Conservation (phyloP, 2,888 invertebrate species). For the Drosophila austrosaltans region DNA sequence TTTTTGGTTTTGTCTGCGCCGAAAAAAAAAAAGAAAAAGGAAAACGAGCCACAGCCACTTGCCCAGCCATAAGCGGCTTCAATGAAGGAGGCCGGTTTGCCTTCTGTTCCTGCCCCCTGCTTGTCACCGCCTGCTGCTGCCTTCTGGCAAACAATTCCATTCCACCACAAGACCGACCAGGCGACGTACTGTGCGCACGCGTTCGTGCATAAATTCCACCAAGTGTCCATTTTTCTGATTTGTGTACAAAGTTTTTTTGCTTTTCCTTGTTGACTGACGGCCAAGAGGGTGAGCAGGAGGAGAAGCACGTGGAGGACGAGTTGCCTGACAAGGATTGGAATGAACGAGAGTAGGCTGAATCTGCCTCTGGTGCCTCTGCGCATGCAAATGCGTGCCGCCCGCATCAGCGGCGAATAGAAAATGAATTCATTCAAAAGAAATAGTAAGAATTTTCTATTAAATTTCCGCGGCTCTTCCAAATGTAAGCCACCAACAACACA, state of each 20-base stretch:
- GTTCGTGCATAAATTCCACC: constrained; percentile 78
- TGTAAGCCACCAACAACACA: constrained; percentile 10
- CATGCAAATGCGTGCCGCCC: constrained; percentile 63
- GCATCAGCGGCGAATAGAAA: constrained; percentile 60
- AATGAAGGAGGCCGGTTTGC: constrained; percentile 11
- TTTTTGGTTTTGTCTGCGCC: constrained; percentile 51
- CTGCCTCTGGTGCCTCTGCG: constrained; percentile 31
- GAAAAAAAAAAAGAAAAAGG: constrained; percentile 15
- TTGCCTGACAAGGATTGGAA: constrained; percentile 47
- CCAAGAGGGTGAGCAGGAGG: background rate
- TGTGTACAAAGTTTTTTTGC: constrained; percentile 69
- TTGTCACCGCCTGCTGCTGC: constrained; percentile 15
- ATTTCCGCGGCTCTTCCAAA: constrained; percentile 52
- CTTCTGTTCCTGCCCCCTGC: constrained; percentile 18
- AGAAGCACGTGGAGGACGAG: constrained; percentile 1
- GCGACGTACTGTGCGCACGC: constrained; percentile 71
- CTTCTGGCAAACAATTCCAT: constrained; percentile 61
- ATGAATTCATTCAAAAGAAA: constrained; percentile 76
- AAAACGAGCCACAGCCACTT: constrained; percentile 15
- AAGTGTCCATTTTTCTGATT: constrained; percentile 79
- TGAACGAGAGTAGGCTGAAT: constrained; percentile 39
- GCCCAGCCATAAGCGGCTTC: constrained; percentile 19
- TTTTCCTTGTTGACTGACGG: constrained; percentile 35
- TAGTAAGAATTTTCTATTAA: constrained; percentile 76
- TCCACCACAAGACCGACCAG: constrained; percentile 51